Evolutionary conservation across 64 coral and sea anemone species (phyloP).

Genomic region (Exaiptasia diaphana): DNA sequence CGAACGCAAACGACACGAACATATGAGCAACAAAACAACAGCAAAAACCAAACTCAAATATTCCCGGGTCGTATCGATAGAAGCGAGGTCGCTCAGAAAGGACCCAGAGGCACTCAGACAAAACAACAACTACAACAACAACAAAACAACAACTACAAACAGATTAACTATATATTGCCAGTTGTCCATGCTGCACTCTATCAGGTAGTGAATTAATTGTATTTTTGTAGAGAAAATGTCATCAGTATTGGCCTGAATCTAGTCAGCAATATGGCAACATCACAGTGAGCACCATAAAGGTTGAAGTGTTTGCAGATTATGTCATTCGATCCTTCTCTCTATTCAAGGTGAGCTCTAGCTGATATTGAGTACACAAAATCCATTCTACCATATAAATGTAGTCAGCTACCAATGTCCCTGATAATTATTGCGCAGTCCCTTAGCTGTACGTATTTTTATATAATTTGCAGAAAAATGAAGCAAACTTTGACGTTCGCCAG

Average conservation of each 20-base stretch:
- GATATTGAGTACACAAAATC: not conserved
- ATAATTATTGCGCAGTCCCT: not conserved
- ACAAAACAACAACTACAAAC: too few species aligned
- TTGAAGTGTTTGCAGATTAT: conserved; percentile 82
- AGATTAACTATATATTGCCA: not conserved
- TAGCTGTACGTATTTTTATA: not conserved
- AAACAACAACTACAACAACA: too few species aligned
- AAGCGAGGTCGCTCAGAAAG: too few species aligned
- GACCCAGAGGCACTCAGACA: not conserved
- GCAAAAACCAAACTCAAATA: too few species aligned
- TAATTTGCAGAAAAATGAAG: not conserved
- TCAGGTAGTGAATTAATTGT: not conserved
- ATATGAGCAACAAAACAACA: too few species aligned
- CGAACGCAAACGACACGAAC: too few species aligned
- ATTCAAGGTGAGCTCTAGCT: conserved; percentile 37
- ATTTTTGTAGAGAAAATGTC: conserved; percentile 58
- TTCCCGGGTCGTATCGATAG: too few species aligned
- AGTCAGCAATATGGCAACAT: conserved; percentile 35
- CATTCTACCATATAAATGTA: not conserved
- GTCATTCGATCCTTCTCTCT: conserved; percentile 57
- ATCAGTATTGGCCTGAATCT: conserved; percentile 75
- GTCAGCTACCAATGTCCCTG: not conserved
- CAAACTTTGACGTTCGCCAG: not conserved
- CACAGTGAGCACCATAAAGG: conserved; percentile 39
- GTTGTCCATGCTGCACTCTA: not conserved